These are phyloP conservation scores for Nerophis lumbriciformis DNA, from an alignment of 2,113 vertebrate species.

Conservation along the genomic window DNA sequence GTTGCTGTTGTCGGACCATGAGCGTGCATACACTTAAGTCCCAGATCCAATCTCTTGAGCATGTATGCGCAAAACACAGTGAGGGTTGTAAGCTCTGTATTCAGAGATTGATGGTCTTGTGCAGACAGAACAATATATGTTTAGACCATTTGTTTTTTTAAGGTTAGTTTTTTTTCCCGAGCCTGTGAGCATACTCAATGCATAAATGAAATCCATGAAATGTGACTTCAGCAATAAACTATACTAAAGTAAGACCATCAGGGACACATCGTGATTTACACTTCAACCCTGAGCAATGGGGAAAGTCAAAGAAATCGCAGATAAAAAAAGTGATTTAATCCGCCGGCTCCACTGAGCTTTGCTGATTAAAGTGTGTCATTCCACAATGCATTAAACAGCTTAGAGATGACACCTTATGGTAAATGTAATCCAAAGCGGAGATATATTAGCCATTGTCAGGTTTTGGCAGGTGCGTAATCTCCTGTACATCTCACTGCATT, in stretches of 20 bases:
- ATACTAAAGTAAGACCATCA: conserved; percentile 59
- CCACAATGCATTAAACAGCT: conserved; percentile 69
- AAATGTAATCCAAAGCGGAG: conserved; percentile 61
- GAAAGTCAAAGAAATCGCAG: conserved; percentile 63
- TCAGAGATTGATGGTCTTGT: conserved; percentile 4
- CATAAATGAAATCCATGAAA: conserved; percentile 65
- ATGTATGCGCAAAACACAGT: background rate
- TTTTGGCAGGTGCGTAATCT: conserved; percentile 62
- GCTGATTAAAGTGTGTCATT: conserved; percentile 64
- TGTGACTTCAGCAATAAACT: conserved; percentile 62
- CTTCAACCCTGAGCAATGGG: conserved; percentile 54
- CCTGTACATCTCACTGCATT: conserved; percentile 26
- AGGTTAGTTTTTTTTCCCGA: conserved; percentile 43
- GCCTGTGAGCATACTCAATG: conserved; percentile 50
- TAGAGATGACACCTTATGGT: conserved; percentile 64
- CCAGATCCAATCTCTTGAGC: conserved; percentile 13
- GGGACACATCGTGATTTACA: conserved; percentile 64
- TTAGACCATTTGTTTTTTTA: conserved; percentile 21
- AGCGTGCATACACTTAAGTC: conserved; percentile 27
- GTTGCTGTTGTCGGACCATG: conserved; percentile 29
- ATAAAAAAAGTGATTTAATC: conserved; percentile 71
- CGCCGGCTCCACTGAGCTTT: conserved; percentile 51
- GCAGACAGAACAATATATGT: background rate
- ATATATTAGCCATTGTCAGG: conserved; percentile 62
- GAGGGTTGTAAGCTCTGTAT: background rate